Evolutionary conservation across 1,140 invertebrate species (phyloP).

Genomic region (Neelides sp.): DNA sequence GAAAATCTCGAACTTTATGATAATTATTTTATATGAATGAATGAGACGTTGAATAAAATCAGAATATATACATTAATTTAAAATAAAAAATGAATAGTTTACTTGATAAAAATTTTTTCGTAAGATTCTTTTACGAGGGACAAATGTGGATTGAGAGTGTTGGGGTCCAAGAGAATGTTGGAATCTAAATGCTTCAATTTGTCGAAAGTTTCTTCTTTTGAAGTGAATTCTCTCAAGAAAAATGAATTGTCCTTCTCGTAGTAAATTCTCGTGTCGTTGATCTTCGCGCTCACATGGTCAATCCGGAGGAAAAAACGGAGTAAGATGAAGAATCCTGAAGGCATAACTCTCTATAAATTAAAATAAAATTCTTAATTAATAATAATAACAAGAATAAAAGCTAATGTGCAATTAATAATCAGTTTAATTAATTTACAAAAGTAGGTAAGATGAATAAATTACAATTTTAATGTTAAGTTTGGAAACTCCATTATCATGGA

Average conservation of each 20-base stretch:
- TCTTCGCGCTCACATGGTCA: conserved; percentile 75
- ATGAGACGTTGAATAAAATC: too few species aligned
- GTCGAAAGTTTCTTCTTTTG: conserved; percentile 44
- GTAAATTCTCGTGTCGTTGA: conserved; percentile 85
- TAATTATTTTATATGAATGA: too few species aligned
- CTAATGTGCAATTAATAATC: conserved; percentile 2
- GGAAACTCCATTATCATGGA: conserved; percentile 94
- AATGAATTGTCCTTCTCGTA: conserved; percentile 63
- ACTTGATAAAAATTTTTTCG: conserved; percentile 25
- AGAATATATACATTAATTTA: too few species aligned
- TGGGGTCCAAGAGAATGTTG: conserved; percentile 19
- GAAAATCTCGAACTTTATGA: too few species aligned
- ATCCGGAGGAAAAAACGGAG: conserved; percentile 84
- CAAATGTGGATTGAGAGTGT: conserved; percentile 19
- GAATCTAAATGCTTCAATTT: conserved; percentile 15
- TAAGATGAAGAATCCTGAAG: conserved; percentile 79
- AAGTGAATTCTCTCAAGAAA: conserved; percentile 62
- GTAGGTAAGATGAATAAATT: conserved; percentile 39
- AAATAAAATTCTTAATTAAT: conserved; percentile 26
- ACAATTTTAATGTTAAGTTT: conserved; percentile 86
- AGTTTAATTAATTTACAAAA: neutral
- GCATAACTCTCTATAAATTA: conserved; percentile 79
- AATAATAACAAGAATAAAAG: conserved; percentile 11
- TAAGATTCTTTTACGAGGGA: conserved; percentile 10
- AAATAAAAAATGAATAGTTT: too few species aligned